These are phyloP conservation scores for Chrysina gloriosa DNA, from an alignment of 2,888 invertebrate species.

Conservation along the genomic window DNA sequence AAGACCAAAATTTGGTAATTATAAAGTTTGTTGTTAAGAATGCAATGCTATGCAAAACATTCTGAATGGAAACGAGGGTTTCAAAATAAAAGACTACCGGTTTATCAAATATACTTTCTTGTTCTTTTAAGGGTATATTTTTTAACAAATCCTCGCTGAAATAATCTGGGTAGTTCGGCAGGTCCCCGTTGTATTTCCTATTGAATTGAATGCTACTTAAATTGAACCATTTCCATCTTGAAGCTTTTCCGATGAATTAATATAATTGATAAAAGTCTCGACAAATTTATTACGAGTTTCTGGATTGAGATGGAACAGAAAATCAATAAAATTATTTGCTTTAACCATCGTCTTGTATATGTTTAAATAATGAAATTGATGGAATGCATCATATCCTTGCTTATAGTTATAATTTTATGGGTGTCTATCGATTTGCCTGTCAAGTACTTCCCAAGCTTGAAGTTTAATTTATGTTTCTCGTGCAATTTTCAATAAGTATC, in stretches of 20 bases:
- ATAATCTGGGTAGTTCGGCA: constrained; percentile 17
- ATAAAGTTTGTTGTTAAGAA: no score
- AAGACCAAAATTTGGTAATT: no score
- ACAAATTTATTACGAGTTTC: constrained; percentile 11
- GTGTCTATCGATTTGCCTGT: constrained; percentile 25
- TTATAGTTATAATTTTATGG: background rate
- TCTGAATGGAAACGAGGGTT: background rate
- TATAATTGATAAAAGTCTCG: background rate
- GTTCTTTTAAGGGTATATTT: constrained; percentile 1
- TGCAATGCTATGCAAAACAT: no score
- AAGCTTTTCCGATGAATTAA: background rate
- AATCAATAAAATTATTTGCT: constrained; percentile 4
- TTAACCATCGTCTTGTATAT: constrained; percentile 17
- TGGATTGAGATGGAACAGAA: constrained; percentile 20
- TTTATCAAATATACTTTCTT: constrained; percentile 17
- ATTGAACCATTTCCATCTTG: background rate
- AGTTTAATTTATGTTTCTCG: constrained; percentile 11
- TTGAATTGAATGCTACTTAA: constrained; percentile 11
- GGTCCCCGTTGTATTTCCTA: constrained; percentile 15
- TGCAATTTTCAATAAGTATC: constrained; percentile 25
- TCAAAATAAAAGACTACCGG: background rate
- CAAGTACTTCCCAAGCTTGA: constrained; percentile 25
- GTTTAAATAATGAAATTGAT: background rate
- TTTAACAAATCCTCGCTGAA: constrained; percentile 6
- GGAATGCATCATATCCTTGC: background rate